These are phyloP conservation scores for Smittia sp. DNA, from an alignment of 2,888 invertebrate genomes.

Conservation along the genomic window DNA sequence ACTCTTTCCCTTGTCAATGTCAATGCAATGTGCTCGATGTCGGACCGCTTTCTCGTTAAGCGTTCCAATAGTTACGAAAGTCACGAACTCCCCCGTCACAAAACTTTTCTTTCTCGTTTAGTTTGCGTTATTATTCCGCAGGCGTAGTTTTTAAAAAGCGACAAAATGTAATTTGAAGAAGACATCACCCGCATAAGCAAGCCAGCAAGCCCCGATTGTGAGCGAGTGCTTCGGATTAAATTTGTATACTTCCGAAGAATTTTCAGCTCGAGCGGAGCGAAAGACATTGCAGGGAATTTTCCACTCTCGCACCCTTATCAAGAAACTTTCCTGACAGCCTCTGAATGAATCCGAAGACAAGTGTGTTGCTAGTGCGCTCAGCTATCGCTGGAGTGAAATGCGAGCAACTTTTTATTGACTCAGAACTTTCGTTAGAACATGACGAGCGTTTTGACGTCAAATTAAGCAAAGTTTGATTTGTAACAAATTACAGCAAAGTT, in stretches of 20 bases:
- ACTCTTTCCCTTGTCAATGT: no score
- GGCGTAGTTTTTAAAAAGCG: conserved; percentile 15
- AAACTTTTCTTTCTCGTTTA: not conserved
- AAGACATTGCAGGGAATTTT: not conserved
- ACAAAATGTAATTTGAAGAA: conserved; percentile 6
- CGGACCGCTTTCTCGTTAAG: no score
- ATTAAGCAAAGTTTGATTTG: not conserved
- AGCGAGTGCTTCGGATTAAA: not conserved
- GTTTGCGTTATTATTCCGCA: conserved; percentile 10
- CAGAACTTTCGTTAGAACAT: not conserved
- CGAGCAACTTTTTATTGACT: not conserved
- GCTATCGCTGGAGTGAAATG: not conserved
- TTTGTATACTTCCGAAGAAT: not conserved
- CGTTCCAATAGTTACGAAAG: no score
- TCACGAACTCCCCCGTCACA: no score
- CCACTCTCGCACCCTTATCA: conserved; percentile 3
- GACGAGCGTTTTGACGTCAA: not conserved
- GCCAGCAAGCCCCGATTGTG: not conserved
- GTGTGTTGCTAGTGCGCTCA: not conserved
- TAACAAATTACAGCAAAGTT: not conserved
- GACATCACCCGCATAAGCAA: not conserved
- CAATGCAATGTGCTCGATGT: no score
- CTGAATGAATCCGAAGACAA: not conserved
- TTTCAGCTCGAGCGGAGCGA: not conserved
- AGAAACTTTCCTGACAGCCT: not conserved